These are phyloP conservation scores for Enoplosus armatus DNA, from an alignment of 2,797 vertebrate species.

Conservation along the genomic window DNA sequence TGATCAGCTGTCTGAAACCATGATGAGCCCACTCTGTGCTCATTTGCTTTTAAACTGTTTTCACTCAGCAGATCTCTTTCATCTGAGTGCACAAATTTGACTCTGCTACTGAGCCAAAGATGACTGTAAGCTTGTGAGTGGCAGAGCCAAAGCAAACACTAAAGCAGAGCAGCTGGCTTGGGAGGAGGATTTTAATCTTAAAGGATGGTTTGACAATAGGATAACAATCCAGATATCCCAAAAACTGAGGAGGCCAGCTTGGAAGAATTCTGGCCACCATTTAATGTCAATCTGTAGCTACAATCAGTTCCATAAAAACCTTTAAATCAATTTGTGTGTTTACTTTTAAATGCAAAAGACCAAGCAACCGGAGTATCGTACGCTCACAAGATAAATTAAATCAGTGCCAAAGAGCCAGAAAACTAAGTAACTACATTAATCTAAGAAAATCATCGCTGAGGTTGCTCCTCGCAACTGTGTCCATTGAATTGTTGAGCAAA, in stretches of 20 bases:
- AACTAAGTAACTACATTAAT: neutral
- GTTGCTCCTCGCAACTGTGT: too few relatives aligned
- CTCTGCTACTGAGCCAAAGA: conserved; percentile 29
- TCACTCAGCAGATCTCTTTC: neutral
- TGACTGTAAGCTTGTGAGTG: neutral
- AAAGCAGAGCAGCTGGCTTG: conserved; percentile 29
- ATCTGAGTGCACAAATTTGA: conserved; percentile 17
- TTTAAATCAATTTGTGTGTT: neutral
- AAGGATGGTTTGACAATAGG: conserved; percentile 31
- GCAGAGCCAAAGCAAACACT: conserved; percentile 9
- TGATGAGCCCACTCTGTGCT: neutral
- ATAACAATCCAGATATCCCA: conserved; percentile 40
- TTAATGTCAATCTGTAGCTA: neutral
- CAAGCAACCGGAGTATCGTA: neutral
- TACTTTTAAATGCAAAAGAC: neutral
- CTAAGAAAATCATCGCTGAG: neutral
- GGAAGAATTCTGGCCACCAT: neutral
- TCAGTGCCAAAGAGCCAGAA: neutral
- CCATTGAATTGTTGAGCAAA: too few relatives aligned
- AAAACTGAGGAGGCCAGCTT: neutral
- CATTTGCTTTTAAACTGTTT: conserved; percentile 38
- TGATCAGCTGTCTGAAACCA: neutral
- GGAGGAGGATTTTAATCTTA: conserved; percentile 35
- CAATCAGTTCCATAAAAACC: neutral
- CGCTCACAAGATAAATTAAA: neutral